These are phyloP conservation scores for Drosophila burlai DNA, from an alignment of 1,140 invertebrate species.

Conservation along the genomic window DNA sequence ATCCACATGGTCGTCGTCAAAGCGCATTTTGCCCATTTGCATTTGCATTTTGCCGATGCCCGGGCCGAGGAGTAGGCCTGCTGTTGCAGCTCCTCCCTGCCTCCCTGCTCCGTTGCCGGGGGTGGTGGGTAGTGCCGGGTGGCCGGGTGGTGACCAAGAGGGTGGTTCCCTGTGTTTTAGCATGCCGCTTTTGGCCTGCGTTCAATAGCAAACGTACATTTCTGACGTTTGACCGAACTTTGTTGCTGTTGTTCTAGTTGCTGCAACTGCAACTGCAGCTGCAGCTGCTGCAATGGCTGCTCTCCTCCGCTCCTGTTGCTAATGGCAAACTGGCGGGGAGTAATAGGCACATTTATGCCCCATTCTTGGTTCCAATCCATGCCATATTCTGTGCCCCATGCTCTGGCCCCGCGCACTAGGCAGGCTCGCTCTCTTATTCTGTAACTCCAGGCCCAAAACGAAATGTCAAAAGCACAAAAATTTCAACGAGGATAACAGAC, in stretches of 20 bases:
- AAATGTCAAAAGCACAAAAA: slow-evolving; percentile 46
- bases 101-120: neutral
- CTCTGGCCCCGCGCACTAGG: neutral
- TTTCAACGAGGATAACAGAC: slow-evolving; percentile 39
- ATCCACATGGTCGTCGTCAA: slow-evolving; percentile 64
- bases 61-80: slow-evolving; percentile 30
- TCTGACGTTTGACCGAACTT: slow-evolving; percentile 76
- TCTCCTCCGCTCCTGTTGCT: slow-evolving; percentile 33
- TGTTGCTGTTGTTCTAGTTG: slow-evolving; percentile 61
- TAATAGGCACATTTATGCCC: slow-evolving; percentile 54
- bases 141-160: slow-evolving; percentile 2
- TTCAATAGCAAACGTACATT: slow-evolving; percentile 61
- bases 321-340: slow-evolving; percentile 46
- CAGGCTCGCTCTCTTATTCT: slow-evolving; percentile 43
- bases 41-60: slow-evolving; percentile 56
- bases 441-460: slow-evolving; percentile 29
- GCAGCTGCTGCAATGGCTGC: slow-evolving; percentile 9
- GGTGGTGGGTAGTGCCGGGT: slow-evolving; percentile 3
- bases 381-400: slow-evolving; percentile 1
- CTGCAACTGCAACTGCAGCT: slow-evolving; percentile 15
- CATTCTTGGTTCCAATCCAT: neutral
- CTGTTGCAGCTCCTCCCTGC: slow-evolving; percentile 8
- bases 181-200: slow-evolving; percentile 42
- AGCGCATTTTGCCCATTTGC: slow-evolving; percentile 78
- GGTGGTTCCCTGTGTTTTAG: slow-evolving; percentile 18